Conservation (phyloP, 2,113 vertebrate genomes). For the Atlantisia rogersi region DNA sequence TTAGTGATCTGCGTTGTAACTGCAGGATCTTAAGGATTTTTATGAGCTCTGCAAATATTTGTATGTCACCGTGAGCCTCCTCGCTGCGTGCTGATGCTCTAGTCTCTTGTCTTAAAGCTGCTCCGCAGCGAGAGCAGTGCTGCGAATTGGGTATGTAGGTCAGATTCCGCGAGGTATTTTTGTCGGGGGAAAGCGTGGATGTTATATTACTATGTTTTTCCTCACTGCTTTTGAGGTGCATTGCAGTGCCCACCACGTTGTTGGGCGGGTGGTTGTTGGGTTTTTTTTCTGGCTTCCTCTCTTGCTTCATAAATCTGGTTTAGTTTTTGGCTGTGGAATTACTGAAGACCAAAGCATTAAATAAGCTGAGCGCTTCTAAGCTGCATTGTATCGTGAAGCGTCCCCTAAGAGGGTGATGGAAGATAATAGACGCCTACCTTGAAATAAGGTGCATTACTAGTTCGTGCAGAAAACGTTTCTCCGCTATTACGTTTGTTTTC, state of each 20-base stretch:
- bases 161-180: background rate
- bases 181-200: background rate
- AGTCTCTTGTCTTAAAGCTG: background rate
- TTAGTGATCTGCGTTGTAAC: fast-evolving
- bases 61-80: background rate
- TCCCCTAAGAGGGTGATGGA: background rate
- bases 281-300: background rate
- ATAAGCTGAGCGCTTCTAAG: background rate
- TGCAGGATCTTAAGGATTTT: background rate
- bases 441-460: background rate
- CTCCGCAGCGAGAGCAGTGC: background rate
- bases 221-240: background rate
- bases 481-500: background rate
- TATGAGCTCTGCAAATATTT: background rate
- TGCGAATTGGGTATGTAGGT: background rate
- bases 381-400: background rate
- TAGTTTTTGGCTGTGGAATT: conserved; percentile 5
- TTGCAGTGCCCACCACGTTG: background rate
- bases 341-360: background rate
- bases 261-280: too few species aligned
- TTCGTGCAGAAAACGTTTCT: background rate
- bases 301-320: background rate
- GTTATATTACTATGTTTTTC: background rate
- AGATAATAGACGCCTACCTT: background rate
- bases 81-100: background rate